phyloP scores from a whole-genome alignment of 2,113 vertebrate genomes.

The Sylvietta virens region DNA sequence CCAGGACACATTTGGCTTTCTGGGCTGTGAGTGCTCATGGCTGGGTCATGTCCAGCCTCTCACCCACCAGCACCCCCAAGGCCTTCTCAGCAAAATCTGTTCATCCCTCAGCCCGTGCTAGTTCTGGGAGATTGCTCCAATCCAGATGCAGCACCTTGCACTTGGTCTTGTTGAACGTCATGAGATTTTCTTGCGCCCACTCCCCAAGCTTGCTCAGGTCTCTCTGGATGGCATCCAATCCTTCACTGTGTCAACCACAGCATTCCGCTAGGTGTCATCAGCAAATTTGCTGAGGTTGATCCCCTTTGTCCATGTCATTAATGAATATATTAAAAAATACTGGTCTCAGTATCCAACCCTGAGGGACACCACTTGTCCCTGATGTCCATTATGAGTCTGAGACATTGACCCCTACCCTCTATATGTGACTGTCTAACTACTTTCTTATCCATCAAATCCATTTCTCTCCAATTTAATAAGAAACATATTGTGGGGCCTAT shows the following conservation, averaged over 20 bases:
- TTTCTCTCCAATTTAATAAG: background rate
- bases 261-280: background rate
- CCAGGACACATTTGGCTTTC: accelerated
- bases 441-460: background rate
- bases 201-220: background rate
- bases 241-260: background rate
- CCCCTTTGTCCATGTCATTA: background rate
- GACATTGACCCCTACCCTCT: background rate
- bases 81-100: accelerated
- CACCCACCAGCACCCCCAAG: accelerated
- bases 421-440: background rate
- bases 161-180: background rate
- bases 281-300: background rate
- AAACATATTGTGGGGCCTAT: background rate
- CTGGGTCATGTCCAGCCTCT: background rate
- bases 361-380: background rate
- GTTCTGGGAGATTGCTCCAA: no score
- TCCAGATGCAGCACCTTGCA: no score
- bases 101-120: no score
- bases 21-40: accelerated
- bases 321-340: background rate
- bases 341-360: background rate
- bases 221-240: background rate
- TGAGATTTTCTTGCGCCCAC: background rate
- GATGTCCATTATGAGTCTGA: background rate